These are phyloP conservation scores for Auanema sp. DNA, from an alignment of 2,888 invertebrate species.

Conservation along the genomic window DNA sequence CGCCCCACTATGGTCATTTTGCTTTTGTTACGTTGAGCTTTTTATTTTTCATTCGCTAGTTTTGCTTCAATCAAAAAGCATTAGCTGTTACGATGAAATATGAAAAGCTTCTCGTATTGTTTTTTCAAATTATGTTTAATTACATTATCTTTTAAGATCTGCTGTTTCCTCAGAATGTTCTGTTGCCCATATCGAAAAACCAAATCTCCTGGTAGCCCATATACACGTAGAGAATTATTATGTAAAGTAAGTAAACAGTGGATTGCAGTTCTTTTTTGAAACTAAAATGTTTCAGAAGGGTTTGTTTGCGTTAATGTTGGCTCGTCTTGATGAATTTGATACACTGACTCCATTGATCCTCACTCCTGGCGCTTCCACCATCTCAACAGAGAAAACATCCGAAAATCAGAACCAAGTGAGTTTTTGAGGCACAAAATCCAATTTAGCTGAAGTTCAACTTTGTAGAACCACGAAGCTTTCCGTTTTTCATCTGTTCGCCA, in stretches of 20 bases:
- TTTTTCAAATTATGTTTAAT: slow-evolving; percentile 4
- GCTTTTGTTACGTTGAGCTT: no score
- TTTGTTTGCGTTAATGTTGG: slow-evolving; percentile 50
- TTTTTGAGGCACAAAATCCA: no score
- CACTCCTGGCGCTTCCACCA: slow-evolving; percentile 32
- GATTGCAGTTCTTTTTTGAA: neutral
- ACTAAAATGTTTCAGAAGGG: slow-evolving; percentile 24
- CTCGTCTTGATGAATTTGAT: slow-evolving; percentile 60
- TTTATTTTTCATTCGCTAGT: no score
- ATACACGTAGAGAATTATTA: slow-evolving; percentile 12
- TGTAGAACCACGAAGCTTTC: slow-evolving; percentile 24
- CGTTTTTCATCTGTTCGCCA: slow-evolving; percentile 14
- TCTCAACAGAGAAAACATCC: no score
- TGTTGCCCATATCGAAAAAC: slow-evolving; percentile 32
- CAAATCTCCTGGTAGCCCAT: slow-evolving; percentile 27
- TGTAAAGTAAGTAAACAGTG: slow-evolving; percentile 14
- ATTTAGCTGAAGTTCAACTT: neutral
- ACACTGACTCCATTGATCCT: slow-evolving; percentile 54
- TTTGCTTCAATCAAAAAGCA: no score
- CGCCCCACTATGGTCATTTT: no score
- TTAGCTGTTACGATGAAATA: no score
- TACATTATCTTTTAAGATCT: slow-evolving; percentile 26
- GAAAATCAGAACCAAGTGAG: no score
- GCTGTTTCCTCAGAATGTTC: slow-evolving; percentile 35
- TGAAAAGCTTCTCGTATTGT: neutral